These are phyloP conservation scores for Andrena minutula DNA, from an alignment of 2,888 invertebrate genomes.

Conservation along the genomic window DNA sequence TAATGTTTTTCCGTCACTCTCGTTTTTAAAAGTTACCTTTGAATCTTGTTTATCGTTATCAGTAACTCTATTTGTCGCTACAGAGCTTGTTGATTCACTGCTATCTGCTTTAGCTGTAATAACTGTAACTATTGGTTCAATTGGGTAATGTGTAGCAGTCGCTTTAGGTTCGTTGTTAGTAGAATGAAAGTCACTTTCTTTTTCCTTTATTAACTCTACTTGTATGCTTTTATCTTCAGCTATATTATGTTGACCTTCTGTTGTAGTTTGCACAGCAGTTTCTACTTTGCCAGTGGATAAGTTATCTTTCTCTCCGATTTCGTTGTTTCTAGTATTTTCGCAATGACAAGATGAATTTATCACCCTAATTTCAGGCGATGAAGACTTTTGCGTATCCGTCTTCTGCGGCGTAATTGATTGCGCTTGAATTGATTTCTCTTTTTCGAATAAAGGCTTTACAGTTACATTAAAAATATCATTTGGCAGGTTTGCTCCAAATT, in stretches of 20 bases:
- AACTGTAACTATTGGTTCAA: conserved; percentile 79
- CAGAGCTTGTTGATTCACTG: conserved; percentile 67
- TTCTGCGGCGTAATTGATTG: conserved; percentile 10
- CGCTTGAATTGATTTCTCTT: conserved; percentile 17
- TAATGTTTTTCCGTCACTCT: conserved; percentile 17
- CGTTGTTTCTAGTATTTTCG: conserved; percentile 50
- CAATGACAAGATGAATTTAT: conserved; percentile 77
- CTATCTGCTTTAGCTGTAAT: conserved; percentile 72
- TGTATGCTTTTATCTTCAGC: conserved; percentile 63
- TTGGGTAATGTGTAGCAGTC: conserved; percentile 48
- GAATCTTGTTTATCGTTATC: conserved; percentile 76
- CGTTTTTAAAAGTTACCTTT: conserved; percentile 74
- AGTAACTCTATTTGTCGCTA: conserved; percentile 73
- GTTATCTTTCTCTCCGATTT: conserved; percentile 40
- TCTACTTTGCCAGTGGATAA: conserved; percentile 64
- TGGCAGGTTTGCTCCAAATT: conserved; percentile 80
- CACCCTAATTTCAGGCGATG: conserved; percentile 79
- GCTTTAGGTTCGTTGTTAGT: conserved; percentile 1
- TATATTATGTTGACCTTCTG: conserved; percentile 5
- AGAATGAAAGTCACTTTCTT: background rate
- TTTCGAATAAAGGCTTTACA: conserved; percentile 76
- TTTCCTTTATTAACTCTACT: conserved; percentile 60
- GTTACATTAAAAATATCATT: conserved; percentile 79
- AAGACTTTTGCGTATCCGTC: conserved; percentile 11
- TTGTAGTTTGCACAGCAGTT: conserved; percentile 76